A percentile compares a stretch with the other conserved stretches of the same genome.
Evolutionary conservation across 2,113 vertebrate genomes (phyloP).

Genomic region (Oncorhynchus tshawytscha): DNA sequence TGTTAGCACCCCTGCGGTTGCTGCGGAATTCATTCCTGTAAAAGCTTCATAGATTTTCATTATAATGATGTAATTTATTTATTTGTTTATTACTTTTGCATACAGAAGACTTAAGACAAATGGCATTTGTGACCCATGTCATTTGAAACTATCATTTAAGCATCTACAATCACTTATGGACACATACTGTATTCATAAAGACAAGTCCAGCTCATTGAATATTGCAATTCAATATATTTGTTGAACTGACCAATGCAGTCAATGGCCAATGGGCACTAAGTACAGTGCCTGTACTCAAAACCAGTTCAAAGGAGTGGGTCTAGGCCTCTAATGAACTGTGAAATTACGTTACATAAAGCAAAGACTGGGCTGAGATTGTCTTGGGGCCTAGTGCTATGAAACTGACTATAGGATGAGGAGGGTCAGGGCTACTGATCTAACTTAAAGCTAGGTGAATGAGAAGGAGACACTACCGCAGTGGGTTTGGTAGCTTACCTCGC

Average conservation of each 20-base stretch:
- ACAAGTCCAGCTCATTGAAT: background rate
- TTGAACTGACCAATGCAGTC: slow-evolving; percentile 25
- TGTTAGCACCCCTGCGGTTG: slow-evolving; percentile 56
- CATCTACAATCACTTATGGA: background rate
- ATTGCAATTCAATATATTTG: background rate
- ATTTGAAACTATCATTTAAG: background rate
- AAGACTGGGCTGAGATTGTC: slow-evolving; percentile 37
- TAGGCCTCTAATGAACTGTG: slow-evolving; percentile 71
- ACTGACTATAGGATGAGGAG: slow-evolving; percentile 48
- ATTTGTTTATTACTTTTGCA: slow-evolving; percentile 52
- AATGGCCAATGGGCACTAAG: slow-evolving; percentile 26
- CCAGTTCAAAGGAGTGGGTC: slow-evolving; percentile 52
- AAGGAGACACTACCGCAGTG: too few species aligned
- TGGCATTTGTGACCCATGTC: background rate
- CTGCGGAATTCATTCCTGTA: slow-evolving; percentile 60
- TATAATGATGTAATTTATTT: slow-evolving; percentile 58
- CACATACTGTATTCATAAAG: background rate
- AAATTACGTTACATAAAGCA: slow-evolving; percentile 69
- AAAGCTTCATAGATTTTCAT: slow-evolving; percentile 69
- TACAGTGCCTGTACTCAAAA: slow-evolving; percentile 37
- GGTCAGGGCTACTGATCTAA: slow-evolving; percentile 50
- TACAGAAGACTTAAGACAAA: slow-evolving; percentile 1
- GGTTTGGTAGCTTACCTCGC: too few species aligned
- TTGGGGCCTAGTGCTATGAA: slow-evolving; percentile 48
- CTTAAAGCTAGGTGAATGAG: slow-evolving; percentile 10